Conservation (phyloP, 2,797 vertebrate species). For the Tragelaphus eurycerus region DNA sequence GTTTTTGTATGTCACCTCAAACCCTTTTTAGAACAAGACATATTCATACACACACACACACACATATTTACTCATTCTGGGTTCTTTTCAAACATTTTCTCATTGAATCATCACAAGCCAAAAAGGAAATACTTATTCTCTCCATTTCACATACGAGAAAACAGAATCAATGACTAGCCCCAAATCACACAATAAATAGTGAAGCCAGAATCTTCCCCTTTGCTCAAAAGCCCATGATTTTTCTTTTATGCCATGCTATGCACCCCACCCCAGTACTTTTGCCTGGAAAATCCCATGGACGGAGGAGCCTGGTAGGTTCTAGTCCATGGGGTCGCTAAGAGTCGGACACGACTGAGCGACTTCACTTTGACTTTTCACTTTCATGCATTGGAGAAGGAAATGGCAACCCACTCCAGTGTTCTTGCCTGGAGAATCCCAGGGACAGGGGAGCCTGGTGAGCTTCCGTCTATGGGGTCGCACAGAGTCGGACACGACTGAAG, state of each 20-base stretch:
- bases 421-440: too few relatives aligned
- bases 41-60: neutral
- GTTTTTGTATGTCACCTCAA: neutral
- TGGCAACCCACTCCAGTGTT: too few relatives aligned
- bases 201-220: neutral
- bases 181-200: neutral
- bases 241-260: neutral
- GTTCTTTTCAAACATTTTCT: constrained; percentile 24
- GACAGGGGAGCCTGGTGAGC: too few relatives aligned
- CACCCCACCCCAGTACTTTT: too few relatives aligned
- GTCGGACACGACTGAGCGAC: too few relatives aligned
- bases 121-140: neutral
- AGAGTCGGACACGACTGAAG: too few relatives aligned
- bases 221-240: neutral
- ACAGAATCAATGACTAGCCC: neutral
- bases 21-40: neutral
- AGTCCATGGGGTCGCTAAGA: too few relatives aligned
- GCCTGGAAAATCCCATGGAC: too few relatives aligned
- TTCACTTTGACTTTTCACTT: too few relatives aligned
- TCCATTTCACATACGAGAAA: neutral
- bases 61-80: neutral
- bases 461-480: too few relatives aligned
- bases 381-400: too few relatives aligned
- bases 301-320: too few relatives aligned
- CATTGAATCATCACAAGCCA: neutral